Evolutionary conservation across 2,797 vertebrate species (phyloP), one percentile per base, ranked within the genome.

Genomic region (Clarias pachynema): DNA sequence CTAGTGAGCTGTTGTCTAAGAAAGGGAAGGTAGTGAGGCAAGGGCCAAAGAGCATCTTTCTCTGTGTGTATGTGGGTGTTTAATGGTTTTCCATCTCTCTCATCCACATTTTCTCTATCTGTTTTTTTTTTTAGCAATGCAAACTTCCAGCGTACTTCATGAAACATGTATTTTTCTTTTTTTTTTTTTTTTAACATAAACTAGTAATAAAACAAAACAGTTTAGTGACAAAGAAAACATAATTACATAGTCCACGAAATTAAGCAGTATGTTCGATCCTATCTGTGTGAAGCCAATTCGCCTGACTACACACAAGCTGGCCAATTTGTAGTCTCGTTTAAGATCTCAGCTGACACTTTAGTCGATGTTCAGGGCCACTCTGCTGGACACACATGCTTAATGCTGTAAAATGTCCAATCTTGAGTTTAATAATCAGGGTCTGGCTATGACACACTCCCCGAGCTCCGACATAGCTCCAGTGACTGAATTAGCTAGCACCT

Each of bases 401-500:
- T 59, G 79, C 69, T 15, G 75, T 68, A 82, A 87, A 86, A 81
- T 65, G 26, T 66, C 65, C n/a, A 62, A 82, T 86, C 81, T 89
- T 89, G 90, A 18, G 4, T 86, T 92, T 91, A 94, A 92, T 92
- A 92, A 93, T 91, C 93, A 91, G 94, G 92, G 91, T 93, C 89
- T 84, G 2, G 53, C 69, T 8, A 79, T 63, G 89, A 86, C 78
- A 85, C 85, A 90, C 89, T 89, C 92, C 59, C 65, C 59, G 24
- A 24, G 74, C 57, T 75, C 73, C 29, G 91, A 89, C 86, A 88
- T 85, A 88, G 92, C 93, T 92, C 91, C 89, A 93, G 93, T 93
- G 93, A 94, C 92, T 93, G 93, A 92, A 94, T 94, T 94, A 93
- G 90, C 87, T 91, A 89, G 93, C 91, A 94, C 92, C 93, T 94